phyloP scores from a whole-genome alignment of 2,113 vertebrate genomes.

The Scopus umbretta region DNA sequence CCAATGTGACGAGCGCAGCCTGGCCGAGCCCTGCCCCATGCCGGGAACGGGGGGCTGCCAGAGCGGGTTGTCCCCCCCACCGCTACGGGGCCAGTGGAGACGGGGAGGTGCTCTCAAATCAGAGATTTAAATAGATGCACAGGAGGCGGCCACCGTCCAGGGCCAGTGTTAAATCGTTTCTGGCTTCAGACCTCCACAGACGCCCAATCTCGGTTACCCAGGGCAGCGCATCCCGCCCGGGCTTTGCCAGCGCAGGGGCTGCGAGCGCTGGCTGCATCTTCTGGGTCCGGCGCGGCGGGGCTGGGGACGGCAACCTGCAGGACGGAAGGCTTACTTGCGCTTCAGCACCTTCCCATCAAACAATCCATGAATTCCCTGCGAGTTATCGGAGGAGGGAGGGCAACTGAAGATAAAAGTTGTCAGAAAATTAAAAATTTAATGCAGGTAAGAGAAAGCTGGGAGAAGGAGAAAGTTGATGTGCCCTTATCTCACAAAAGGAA shows the following conservation, averaged over 20 bases:
- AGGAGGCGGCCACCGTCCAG: not conserved
- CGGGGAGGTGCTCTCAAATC: not conserved
- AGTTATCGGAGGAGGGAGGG: not conserved
- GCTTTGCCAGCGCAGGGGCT: not conserved
- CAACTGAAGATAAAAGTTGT: not conserved
- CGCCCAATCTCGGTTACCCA: too few species aligned
- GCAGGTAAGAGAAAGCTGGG: not conserved
- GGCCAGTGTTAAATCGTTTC: too few species aligned
- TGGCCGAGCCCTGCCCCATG: not conserved
- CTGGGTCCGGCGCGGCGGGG: too few species aligned
- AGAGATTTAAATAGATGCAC: accelerated
- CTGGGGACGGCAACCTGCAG: not conserved
- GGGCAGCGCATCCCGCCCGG: not conserved
- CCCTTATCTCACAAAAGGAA: not conserved
- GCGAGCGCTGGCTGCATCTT: not conserved
- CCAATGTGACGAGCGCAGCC: accelerated
- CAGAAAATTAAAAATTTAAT: not conserved
- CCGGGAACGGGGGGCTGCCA: not conserved
- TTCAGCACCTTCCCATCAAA: not conserved
- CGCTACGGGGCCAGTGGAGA: accelerated
- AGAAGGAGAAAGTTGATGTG: not conserved
- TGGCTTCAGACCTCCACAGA: not conserved
- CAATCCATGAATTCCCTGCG: not conserved
- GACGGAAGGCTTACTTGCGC: not conserved
- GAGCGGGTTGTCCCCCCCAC: not conserved